Evolutionary conservation across 2,888 invertebrate species (phyloP).

Genomic region (Epistrophe grossulariae): DNA sequence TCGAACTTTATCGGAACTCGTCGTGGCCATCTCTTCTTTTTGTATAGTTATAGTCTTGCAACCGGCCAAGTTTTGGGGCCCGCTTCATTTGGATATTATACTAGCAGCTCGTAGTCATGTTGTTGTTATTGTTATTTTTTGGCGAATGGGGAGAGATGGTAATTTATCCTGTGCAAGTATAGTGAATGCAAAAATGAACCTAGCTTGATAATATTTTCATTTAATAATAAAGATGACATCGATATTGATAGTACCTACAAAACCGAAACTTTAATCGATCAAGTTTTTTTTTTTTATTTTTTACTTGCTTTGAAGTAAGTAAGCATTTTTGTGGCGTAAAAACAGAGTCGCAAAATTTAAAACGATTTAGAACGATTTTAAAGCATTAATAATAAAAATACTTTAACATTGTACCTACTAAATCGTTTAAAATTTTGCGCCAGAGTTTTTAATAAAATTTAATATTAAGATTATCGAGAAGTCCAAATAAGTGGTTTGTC

Average conservation of each 20-base stretch:
- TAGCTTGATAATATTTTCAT: background rate
- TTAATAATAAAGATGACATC: background rate
- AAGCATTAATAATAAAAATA: too few relatives aligned
- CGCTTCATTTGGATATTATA: slow-evolving; percentile 31
- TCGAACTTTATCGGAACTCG: slow-evolving; percentile 59
- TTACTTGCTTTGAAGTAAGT: too few relatives aligned
- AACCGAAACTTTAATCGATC: too few relatives aligned
- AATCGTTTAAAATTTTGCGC: too few relatives aligned
- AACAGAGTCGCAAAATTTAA: too few relatives aligned
- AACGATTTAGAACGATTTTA: too few relatives aligned
- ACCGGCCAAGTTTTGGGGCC: slow-evolving; percentile 38
- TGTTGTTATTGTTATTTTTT: background rate
- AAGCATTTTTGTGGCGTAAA: too few relatives aligned
- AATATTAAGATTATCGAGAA: too few relatives aligned
- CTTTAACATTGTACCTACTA: too few relatives aligned
- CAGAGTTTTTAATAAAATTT: too few relatives aligned
- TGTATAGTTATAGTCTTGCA: background rate
- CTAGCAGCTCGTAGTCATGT: background rate
- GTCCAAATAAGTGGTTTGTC: too few relatives aligned
- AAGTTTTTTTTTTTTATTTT: too few relatives aligned
- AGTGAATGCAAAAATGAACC: background rate
- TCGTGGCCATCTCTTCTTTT: slow-evolving; percentile 20
- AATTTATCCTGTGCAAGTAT: slow-evolving; percentile 1
- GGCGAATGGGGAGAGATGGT: slow-evolving; percentile 14
- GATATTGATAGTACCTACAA: background rate